A percentile compares a stretch with the other conserved stretches of the same genome.
Evolutionary conservation across 2,113 vertebrate genomes (phyloP).

Genomic region (Pseudorasbora parva): DNA sequence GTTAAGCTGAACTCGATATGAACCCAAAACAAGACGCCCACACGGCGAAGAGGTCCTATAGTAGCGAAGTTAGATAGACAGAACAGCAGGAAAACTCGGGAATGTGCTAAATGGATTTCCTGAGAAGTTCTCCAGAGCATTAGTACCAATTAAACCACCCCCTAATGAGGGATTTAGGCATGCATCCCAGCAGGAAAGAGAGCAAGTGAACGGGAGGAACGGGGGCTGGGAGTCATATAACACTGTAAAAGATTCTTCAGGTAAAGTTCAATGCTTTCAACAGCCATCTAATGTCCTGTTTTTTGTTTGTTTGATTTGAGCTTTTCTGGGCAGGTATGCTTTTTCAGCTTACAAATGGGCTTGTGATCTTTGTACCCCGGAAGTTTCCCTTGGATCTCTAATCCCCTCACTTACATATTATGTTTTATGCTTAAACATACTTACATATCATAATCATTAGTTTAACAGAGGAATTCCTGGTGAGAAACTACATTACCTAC

Average conservation of each 20-base stretch:
- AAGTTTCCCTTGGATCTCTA: not conserved
- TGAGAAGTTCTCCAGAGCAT: slow-evolving; percentile 60
- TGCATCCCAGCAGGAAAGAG: slow-evolving; percentile 65
- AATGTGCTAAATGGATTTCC: slow-evolving; percentile 70
- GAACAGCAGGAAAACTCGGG: slow-evolving; percentile 45
- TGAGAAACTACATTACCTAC: no score
- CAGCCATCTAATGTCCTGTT: not conserved
- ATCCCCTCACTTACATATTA: not conserved
- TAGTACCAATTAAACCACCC: slow-evolving; percentile 69
- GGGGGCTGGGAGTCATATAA: slow-evolving; percentile 25
- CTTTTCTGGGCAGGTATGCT: not conserved
- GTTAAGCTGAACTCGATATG: slow-evolving; percentile 3
- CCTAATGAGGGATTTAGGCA: slow-evolving; percentile 68
- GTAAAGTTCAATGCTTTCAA: slow-evolving; percentile 12
- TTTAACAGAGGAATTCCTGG: no score
- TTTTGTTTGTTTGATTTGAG: not conserved
- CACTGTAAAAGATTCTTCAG: not conserved
- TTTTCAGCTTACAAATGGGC: not conserved
- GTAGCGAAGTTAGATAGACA: not conserved
- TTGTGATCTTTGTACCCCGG: not conserved
- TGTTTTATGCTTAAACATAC: not conserved
- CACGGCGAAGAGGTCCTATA: not conserved
- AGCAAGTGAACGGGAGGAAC: slow-evolving; percentile 54
- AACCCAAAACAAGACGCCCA: slow-evolving; percentile 26
- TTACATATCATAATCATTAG: not conserved